Conservation (phyloP, 2,797 vertebrate species). For the Vultur gryphus region DNA sequence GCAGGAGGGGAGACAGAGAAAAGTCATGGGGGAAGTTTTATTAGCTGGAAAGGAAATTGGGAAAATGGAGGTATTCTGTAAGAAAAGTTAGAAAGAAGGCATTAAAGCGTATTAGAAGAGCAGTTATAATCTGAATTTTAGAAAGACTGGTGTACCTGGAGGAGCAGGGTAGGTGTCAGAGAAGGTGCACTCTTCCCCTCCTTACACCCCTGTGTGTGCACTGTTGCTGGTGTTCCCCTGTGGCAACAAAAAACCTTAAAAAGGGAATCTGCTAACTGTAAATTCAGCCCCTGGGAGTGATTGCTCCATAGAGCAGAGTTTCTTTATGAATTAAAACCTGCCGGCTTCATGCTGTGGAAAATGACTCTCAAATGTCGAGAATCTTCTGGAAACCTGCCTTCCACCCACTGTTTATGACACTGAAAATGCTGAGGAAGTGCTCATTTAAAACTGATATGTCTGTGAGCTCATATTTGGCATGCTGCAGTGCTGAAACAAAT, state of each 20-base stretch:
- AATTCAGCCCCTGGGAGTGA: background rate
- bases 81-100: background rate
- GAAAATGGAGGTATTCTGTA: background rate
- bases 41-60: background rate
- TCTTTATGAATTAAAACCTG: background rate
- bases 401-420: slow-evolving; percentile 5
- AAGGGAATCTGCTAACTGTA: background rate
- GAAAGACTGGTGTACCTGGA: background rate
- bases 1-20: background rate
- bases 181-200: background rate
- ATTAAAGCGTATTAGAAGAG: background rate
- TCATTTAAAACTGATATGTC: background rate
- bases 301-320: background rate
- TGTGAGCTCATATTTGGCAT: slow-evolving; percentile 12
- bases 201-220: background rate
- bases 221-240: background rate
- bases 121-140: background rate
- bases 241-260: background rate
- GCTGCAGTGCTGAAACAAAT: background rate
- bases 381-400: slow-evolving; percentile 26
- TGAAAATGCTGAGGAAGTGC: slow-evolving; percentile 17
- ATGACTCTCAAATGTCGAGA: background rate
- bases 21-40: background rate
- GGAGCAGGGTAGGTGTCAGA: background rate
- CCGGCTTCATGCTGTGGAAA: background rate